Percentiles rank a stretch among this genome's conserved stretches.
Conservation (phyloP, 1,140 invertebrate species). For the Trigoniulus corallinus region DNA sequence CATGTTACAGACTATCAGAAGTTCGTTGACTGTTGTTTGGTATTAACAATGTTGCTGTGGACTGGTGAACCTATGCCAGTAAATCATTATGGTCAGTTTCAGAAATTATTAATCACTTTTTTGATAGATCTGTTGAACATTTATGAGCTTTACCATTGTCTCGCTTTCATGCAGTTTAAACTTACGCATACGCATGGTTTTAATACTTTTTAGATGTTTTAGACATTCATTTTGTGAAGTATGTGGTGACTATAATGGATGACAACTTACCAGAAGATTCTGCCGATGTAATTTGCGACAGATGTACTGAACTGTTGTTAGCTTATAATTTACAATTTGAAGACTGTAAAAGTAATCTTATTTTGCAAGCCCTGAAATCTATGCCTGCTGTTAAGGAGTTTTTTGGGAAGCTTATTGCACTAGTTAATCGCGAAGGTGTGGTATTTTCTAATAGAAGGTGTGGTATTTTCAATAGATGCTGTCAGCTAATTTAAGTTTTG, state of each 20-base stretch:
- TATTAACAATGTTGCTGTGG: conserved; percentile 1
- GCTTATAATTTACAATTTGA: neutral
- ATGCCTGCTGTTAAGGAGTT: neutral
- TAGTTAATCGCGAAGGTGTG: neutral
- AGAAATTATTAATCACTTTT: neutral
- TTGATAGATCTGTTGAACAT: too few relatives aligned
- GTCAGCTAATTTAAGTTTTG: neutral
- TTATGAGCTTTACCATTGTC: neutral
- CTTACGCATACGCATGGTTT: neutral
- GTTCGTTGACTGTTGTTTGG: neutral
- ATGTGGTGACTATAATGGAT: neutral
- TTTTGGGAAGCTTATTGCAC: neutral
- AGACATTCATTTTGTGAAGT: neutral
- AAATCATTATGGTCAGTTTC: neutral
- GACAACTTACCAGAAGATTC: neutral
- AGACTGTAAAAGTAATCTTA: neutral
- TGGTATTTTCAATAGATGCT: neutral
- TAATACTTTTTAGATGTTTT: neutral
- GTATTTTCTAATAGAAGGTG: neutral
- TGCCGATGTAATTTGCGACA: neutral
- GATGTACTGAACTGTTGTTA: neutral
- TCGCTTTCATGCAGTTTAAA: neutral
- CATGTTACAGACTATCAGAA: neutral
- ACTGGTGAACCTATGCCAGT: neutral
- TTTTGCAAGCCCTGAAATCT: neutral